A percentile compares a stretch with the other conserved stretches of the same genome.
Evolutionary conservation across 2,113 vertebrate species (phyloP).

Genomic region (Leucoraja erinaceus): DNA sequence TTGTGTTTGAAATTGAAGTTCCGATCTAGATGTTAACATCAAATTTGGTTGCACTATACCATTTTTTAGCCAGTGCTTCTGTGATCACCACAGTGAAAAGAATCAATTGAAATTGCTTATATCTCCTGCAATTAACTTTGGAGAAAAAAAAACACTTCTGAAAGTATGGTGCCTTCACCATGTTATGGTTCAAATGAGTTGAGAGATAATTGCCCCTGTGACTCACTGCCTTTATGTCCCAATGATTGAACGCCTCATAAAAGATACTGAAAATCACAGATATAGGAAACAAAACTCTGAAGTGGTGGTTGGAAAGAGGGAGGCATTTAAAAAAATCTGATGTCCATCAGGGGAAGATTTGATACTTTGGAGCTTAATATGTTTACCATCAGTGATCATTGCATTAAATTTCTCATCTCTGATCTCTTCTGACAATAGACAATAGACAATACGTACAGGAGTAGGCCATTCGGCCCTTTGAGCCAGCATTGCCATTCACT

Average conservation of each 20-base stretch:
- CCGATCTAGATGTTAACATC: not conserved
- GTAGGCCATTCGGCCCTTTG: too few species aligned
- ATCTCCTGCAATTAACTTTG: constrained; percentile 14
- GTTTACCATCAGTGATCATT: not conserved
- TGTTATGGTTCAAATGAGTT: not conserved
- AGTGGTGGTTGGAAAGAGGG: not conserved
- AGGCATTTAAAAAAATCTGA: not conserved
- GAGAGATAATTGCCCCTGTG: not conserved
- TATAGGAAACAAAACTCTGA: not conserved
- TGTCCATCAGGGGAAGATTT: not conserved
- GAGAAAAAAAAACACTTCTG: not conserved
- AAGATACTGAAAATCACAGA: not conserved
- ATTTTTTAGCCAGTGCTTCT: not conserved
- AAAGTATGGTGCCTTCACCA: not conserved
- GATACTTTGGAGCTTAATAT: not conserved
- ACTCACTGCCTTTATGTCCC: not conserved
- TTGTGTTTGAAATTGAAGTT: not conserved
- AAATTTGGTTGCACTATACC: not conserved
- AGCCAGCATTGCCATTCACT: too few species aligned
- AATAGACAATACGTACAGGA: too few species aligned
- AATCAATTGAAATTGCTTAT: not conserved
- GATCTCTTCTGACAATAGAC: too few species aligned
- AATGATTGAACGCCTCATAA: not conserved
- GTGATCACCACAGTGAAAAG: not conserved
- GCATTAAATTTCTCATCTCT: not conserved